A percentile compares a stretch with the other conserved stretches of the same genome.
These are phyloP conservation scores for Anas platyrhynchos DNA, from an alignment of 2,113 vertebrate genomes.

Conservation along the genomic window DNA sequence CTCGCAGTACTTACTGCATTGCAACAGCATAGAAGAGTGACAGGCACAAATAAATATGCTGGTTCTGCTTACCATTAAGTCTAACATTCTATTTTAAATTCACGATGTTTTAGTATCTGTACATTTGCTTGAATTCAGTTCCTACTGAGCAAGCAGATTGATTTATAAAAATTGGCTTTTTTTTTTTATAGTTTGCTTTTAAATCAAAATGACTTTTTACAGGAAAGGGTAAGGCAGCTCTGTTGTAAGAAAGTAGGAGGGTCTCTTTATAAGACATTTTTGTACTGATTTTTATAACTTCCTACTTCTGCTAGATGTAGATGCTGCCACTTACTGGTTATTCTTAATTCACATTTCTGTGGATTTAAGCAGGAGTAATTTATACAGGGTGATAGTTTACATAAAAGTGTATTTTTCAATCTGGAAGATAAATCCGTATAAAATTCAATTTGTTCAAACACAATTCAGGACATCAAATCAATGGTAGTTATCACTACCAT, in stretches of 20 bases:
- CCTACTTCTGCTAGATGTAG: background rate
- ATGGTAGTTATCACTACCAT: background rate
- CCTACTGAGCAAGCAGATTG: background rate
- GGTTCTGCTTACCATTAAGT: background rate
- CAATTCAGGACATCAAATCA: background rate
- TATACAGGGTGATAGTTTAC: background rate
- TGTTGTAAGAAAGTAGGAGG: background rate
- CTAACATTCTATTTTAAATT: background rate
- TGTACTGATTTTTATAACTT: background rate
- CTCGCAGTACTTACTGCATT: background rate
- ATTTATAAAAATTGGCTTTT: background rate
- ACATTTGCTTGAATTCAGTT: background rate
- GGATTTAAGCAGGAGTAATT: background rate
- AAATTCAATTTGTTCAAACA: background rate
- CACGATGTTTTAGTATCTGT: background rate
- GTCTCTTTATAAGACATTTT: background rate
- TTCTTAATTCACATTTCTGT: background rate
- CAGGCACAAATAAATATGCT: background rate
- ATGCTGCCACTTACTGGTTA: slow-evolving; percentile 62
- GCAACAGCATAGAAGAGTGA: background rate
- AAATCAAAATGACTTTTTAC: background rate
- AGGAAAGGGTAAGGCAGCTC: background rate
- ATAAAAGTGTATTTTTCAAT: background rate
- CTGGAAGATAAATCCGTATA: background rate
- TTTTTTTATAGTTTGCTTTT: background rate